Evolutionary conservation across 30 jellyfish, hydroid and myxozoan species (phyloP), one percentile per base, ranked within the genome.

Genomic region (Aurelia aurita): DNA sequence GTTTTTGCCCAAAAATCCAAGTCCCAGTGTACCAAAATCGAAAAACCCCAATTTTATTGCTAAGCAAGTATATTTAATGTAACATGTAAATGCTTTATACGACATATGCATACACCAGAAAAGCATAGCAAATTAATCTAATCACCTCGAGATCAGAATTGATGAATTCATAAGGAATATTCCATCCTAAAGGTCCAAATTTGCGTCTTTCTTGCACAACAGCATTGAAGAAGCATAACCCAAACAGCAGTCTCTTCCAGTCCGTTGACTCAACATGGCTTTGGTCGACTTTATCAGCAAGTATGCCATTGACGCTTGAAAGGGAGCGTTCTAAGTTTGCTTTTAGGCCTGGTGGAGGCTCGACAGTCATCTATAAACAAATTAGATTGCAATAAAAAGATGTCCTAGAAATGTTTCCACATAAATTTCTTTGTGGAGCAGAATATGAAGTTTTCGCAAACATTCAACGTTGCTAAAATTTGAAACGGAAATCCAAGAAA

Each of bases 181-280:
- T 91, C 97, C 97, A 91, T 0, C 97, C 97, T 44, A 84, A 77
- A 18, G 97, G 77, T n/a, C 97, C 97, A 55, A 80, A 91, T 35
- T 69, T 77, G 22, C 87, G 85, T 65, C 97, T 74, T 58, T 85
- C 96, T 44, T 91, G 97, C 12, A 91, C 96, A 45, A 91, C 91
- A 8, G 97, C 96, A 47, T 91, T 80, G 69, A 91, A 91, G 70
- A 87, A 64, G 47, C 97, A 91, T 45, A 78, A 34, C 5, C 96
- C 87, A 72, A 72, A 84, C 65, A 91, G 58, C 28, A 91, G 84
- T 45, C 87, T 64, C 35, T 91, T 91, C 97, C 97, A 89, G 18
- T 66, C 68, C 3, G 79, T 64, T 27, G 89, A 86, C 44, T 60
- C 86, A n/a, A 69, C 31, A 49, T 57, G 54, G 26, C 47, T 67